phyloP scores from a whole-genome alignment of 2,113 vertebrate species.

The Callithrix jacchus region DNA sequence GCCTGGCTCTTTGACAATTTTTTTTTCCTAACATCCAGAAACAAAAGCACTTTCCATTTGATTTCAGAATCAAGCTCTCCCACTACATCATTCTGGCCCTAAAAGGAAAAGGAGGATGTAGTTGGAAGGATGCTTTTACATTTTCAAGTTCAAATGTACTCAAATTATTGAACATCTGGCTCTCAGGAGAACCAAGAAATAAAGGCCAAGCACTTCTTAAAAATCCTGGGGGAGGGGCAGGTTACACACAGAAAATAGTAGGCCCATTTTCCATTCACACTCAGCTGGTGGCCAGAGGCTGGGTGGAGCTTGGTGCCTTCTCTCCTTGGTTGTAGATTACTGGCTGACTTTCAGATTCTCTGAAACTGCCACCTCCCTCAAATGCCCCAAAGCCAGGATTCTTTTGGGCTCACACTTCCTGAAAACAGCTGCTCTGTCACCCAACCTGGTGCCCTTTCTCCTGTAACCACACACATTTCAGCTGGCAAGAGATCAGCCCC shows the following conservation, averaged over 20 bases:
- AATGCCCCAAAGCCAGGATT: background rate
- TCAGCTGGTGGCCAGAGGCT: background rate
- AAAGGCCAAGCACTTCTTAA: constrained; percentile 52
- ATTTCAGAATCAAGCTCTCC: constrained; percentile 23
- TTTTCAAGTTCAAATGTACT: constrained; percentile 46
- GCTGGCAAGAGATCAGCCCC: background rate
- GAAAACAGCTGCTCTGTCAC: background rate
- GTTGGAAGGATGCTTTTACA: constrained; percentile 64
- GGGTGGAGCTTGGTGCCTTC: background rate
- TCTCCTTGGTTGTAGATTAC: background rate
- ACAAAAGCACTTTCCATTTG: constrained; percentile 57
- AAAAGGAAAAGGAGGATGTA: constrained; percentile 51
- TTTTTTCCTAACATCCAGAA: constrained; percentile 15
- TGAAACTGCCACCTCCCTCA: background rate
- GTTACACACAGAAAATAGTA: background rate
- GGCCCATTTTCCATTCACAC: background rate
- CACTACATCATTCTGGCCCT: background rate
- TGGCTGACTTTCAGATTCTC: background rate
- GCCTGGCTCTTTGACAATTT: background rate
- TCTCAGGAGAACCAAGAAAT: constrained; percentile 37
- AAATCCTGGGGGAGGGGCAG: background rate
- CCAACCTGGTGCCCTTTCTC: background rate
- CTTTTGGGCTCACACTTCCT: background rate
- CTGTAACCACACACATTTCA: background rate
- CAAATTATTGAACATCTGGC: background rate